Conservation (phyloP, 2,797 vertebrate species). For the Cyclopterus lumpus region DNA sequence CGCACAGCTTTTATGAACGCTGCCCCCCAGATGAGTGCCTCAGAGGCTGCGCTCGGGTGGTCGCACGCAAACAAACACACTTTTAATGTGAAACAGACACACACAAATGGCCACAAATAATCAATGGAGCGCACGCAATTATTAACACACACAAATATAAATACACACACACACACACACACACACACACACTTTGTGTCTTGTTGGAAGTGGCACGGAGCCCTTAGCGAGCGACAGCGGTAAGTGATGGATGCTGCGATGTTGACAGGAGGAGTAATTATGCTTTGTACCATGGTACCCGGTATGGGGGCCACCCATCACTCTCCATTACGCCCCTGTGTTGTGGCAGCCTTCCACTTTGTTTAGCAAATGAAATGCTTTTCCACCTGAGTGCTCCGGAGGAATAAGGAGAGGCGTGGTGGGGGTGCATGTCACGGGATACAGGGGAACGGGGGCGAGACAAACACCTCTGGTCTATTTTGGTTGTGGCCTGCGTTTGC, state of each 20-base stretch:
- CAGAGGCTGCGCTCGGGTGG: constrained; percentile 15
- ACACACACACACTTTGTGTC: constrained; percentile 18
- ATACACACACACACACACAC: background rate
- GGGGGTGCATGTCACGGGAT: constrained; percentile 36
- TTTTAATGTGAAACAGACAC: background rate
- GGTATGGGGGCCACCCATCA: constrained; percentile 79
- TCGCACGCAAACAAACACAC: constrained; percentile 18
- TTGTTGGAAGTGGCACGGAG: constrained; percentile 36
- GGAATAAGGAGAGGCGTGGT: constrained; percentile 63
- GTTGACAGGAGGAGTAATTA: constrained; percentile 84
- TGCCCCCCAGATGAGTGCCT: constrained; percentile 31
- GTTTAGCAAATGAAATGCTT: constrained; percentile 85
- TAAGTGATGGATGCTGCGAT: constrained; percentile 77
- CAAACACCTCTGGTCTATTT: background rate
- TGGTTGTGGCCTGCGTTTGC: background rate
- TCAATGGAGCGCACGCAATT: constrained; percentile 21
- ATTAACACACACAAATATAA: background rate
- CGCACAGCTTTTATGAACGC: constrained; percentile 19
- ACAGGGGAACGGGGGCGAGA: constrained; percentile 16
- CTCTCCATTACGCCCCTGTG: constrained; percentile 82
- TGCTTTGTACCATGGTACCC: constrained; percentile 76
- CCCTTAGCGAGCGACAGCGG: constrained; percentile 56
- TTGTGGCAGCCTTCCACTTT: constrained; percentile 83
- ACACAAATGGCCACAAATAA: constrained; percentile 22
- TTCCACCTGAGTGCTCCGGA: constrained; percentile 73